A percentile compares a stretch with the other conserved stretches of the same genome.
phyloP scores from a whole-genome alignment of 2,797 vertebrate species.

The Pelochelys cantorii region DNA sequence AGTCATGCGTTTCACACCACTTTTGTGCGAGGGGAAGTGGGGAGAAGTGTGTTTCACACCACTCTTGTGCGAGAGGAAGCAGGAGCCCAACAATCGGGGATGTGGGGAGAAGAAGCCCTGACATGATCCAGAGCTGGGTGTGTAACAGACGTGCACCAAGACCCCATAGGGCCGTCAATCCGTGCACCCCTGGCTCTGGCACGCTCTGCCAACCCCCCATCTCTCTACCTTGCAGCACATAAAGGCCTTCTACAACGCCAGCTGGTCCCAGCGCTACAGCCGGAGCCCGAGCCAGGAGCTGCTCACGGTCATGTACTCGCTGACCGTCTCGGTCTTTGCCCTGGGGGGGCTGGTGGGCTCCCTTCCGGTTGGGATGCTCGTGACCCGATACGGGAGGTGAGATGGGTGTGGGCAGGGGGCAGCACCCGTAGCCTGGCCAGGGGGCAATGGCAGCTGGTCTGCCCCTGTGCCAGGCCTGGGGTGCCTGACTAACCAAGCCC shows the following conservation, averaged over 20 bases:
- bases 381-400: conserved; percentile 89
- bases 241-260: conserved; percentile 91
- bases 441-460: background rate
- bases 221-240: conserved; percentile 84
- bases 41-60: too few relatives aligned
- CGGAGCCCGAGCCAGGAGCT: conserved; percentile 65
- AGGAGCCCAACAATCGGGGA: too few relatives aligned
- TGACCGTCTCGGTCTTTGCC: conserved; percentile 91
- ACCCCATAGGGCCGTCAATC: rapidly evolving
- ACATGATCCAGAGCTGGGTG: background rate
- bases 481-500: too few relatives aligned
- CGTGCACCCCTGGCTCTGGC: rapidly evolving
- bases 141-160: background rate
- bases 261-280: conserved; percentile 77
- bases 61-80: too few relatives aligned
- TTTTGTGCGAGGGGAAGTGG: too few relatives aligned
- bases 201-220: background rate
- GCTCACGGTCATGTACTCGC: conserved; percentile 87
- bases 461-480: background rate
- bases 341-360: conserved; percentile 89
- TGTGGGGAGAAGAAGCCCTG: background rate
- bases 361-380: conserved; percentile 85
- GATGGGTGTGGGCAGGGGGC: background rate
- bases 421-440: background rate
- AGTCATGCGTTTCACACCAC: too few relatives aligned